These are phyloP conservation scores for Xylota segnis DNA, from an alignment of 2,888 invertebrate species.

Conservation along the genomic window DNA sequence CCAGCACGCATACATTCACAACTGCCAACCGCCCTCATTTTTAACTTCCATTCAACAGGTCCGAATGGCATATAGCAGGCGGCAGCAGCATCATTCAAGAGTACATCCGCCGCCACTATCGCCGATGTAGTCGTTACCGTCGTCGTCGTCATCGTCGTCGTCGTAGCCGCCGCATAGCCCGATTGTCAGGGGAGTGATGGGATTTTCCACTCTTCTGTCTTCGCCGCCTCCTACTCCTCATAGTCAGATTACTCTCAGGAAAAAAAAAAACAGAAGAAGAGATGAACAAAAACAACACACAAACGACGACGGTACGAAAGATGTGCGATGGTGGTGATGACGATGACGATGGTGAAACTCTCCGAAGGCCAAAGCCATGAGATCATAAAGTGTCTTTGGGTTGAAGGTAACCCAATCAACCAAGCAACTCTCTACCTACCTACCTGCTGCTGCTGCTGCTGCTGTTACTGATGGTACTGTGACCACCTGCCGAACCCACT, in stretches of 20 bases:
- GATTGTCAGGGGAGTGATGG: constrained; percentile 59
- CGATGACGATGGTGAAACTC: constrained; percentile 68
- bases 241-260: constrained; percentile 38
- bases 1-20: constrained; percentile 37
- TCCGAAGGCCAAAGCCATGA: constrained; percentile 75
- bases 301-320: constrained; percentile 25
- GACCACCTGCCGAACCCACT: constrained; percentile 76
- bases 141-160: constrained; percentile 4
- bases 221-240: constrained; percentile 39
- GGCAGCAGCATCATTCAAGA: constrained; percentile 55
- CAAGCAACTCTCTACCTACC: constrained; percentile 57
- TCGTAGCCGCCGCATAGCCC: constrained; percentile 10
- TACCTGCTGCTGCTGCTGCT: constrained; percentile 32
- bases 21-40: constrained; percentile 56
- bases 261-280: constrained; percentile 17
- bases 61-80: constrained; percentile 22
- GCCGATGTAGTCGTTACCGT: not conserved
- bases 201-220: constrained; percentile 56
- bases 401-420: constrained; percentile 75
- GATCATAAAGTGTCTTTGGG: constrained; percentile 74
- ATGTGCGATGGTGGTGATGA: constrained; percentile 42
- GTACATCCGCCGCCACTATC: constrained; percentile 51
- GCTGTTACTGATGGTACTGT: constrained; percentile 44
- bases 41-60: constrained; percentile 66
- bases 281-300: constrained; percentile 60